Evolutionary conservation across 2,797 vertebrate species (phyloP).

Genomic region (Limnodromus scolopaceus): DNA sequence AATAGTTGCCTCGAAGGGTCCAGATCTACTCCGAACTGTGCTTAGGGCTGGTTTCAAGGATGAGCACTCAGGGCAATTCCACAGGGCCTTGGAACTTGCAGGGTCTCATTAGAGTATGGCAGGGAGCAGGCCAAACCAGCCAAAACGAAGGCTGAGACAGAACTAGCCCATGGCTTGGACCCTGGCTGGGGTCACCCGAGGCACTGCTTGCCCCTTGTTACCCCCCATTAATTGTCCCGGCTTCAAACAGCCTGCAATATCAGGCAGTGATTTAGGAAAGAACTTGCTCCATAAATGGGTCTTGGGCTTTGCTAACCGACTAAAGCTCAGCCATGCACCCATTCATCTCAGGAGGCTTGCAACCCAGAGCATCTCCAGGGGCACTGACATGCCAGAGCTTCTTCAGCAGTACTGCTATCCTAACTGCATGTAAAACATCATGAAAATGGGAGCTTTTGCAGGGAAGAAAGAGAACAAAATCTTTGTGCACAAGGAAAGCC

Average conservation of each 20-base stretch:
- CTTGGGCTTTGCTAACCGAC: not conserved
- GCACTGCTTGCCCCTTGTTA: not conserved
- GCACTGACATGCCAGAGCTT: not conserved
- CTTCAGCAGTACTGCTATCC: not conserved
- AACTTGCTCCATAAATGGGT: not conserved
- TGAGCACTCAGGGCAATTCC: not conserved
- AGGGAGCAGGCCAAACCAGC: not conserved
- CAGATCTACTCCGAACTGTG: not conserved
- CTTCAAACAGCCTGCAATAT: not conserved
- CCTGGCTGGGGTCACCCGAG: not conserved
- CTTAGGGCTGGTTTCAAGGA: not conserved
- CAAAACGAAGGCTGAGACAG: not conserved
- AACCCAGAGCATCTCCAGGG: not conserved
- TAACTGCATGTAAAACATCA: not conserved
- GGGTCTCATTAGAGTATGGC: not conserved
- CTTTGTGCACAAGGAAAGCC: not conserved
- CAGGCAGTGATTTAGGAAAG: not conserved
- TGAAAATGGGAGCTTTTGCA: not conserved
- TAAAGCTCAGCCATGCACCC: not conserved
- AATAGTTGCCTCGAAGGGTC: not conserved
- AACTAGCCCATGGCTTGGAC: not conserved
- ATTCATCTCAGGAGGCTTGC: not conserved
- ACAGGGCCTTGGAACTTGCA: not conserved
- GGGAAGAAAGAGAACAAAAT: not conserved
- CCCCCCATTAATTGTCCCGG: accelerated